Base-by-base conservation (phyloP, 2,113 vertebrate species). In the Turdus rufiventris region DNA sequence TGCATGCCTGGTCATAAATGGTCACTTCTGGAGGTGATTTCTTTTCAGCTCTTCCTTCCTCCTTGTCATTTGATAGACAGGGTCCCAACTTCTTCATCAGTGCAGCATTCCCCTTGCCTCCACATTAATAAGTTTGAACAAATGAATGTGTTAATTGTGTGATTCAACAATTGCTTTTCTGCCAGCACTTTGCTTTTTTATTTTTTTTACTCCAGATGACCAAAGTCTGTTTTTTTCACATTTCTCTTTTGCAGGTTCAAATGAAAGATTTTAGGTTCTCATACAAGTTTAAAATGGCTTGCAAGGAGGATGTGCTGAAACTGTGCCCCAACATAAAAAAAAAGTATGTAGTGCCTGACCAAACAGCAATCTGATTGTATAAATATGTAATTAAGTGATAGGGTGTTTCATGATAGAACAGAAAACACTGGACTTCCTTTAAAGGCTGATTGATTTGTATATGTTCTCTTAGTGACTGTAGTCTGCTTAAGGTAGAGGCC, bases 231-330 rank as follows among this genome's bases (percentile, higher is more conserved):
- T 36, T 42, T 72, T 48, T 68, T 81, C 10, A 21, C 26, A 8
- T 61, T 86, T 92, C 21, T 78, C 15, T 80, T 43, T 86, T 83
- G 8, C 93, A 99, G 99, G 97, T 99, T 66, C 99, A 99, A 77
- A 99, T 99, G 98, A 99, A 99, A 97, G 99, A 99, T 93, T 99
- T 99, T 89, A 97, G 99, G 7, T 99, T 99, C 96, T 99, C 99
- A 1, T 99, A 99, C 94, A 99, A 99, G 95, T 99, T 99, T 91
- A 99, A 99, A 97, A 99, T 99, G 98, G 99, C 99, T 60, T 99
- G 99, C 97, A 99, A 99, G 95, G 99, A 99, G 84, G 99, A 99
- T 28, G 99, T 99, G 62, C 97, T 99, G 84, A 99, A 99, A 84
- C 97, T 99, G 68, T 99, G 99, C 89, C 99, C 99, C 26, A 99